Conservation (phyloP, 2,797 vertebrate species). For the Cirrhinus molitorella region DNA sequence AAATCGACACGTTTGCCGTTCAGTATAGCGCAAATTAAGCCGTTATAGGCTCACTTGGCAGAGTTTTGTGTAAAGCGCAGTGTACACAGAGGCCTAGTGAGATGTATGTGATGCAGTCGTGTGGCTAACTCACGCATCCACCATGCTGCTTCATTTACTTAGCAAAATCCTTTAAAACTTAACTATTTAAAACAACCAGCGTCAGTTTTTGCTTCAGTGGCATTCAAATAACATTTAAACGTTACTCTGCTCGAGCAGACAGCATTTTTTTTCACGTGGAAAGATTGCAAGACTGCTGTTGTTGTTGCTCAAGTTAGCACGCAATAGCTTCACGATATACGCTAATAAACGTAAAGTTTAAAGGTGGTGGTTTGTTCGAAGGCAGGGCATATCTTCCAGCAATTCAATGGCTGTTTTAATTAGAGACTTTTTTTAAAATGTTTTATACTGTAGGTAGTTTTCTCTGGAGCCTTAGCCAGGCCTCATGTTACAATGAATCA, state of each 20-base stretch:
- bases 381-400: not conserved
- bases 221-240: not conserved
- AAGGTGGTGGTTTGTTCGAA: not conserved
- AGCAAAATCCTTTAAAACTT: too few relatives aligned
- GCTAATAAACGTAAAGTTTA: conserved; percentile 13
- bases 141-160: not conserved
- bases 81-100: conserved; percentile 14
- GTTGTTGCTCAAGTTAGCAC: conserved; percentile 29
- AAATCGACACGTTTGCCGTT: not conserved
- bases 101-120: conserved; percentile 14
- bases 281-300: conserved; percentile 12
- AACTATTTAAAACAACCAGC: not conserved
- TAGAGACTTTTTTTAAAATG: not conserved
- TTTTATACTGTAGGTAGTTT: not conserved
- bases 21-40: not conserved
- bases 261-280: not conserved
- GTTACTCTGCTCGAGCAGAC: not conserved
- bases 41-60: not conserved
- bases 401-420: not conserved
- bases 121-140: conserved; percentile 32
- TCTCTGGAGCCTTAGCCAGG: not conserved
- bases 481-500: conserved; percentile 47
- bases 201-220: not conserved
- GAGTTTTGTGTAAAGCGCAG: not conserved
- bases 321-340: conserved; percentile 18